phyloP scores from a whole-genome alignment of 2,113 vertebrate genomes.

The Myotis davidii region DNA sequence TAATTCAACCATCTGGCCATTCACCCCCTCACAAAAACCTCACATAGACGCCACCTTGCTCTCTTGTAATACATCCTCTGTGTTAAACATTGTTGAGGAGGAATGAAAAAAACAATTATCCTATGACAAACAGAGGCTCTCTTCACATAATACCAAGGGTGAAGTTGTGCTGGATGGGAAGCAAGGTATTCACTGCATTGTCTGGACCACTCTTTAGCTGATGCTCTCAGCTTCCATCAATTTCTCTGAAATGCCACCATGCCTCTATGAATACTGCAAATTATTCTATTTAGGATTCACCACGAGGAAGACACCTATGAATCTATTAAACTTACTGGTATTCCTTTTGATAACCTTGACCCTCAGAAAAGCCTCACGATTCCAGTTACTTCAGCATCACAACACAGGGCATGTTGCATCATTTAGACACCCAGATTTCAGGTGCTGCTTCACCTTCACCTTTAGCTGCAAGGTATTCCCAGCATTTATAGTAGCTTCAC shows the following conservation, averaged over 20 bases:
- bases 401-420: not conserved
- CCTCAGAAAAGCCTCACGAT: not conserved
- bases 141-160: not conserved
- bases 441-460: not conserved
- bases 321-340: not conserved
- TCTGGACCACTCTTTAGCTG: not conserved
- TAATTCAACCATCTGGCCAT: not conserved
- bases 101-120: conserved; percentile 12
- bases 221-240: not conserved
- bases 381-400: not conserved
- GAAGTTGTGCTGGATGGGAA: not conserved
- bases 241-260: not conserved
- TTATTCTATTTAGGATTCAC: not conserved
- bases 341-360: not conserved
- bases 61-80: not conserved
- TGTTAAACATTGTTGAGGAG: not conserved
- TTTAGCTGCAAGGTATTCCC: not conserved
- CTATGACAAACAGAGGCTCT: not conserved
- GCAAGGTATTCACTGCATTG: not conserved
- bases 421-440: not conserved
- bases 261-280: not conserved
- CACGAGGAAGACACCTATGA: not conserved
- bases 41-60: not conserved
- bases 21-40: not conserved
- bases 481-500: not conserved